A percentile compares a stretch with the other conserved stretches of the same genome.
Conservation (phyloP, 2,113 vertebrate genomes). For the Pipra filicauda region DNA sequence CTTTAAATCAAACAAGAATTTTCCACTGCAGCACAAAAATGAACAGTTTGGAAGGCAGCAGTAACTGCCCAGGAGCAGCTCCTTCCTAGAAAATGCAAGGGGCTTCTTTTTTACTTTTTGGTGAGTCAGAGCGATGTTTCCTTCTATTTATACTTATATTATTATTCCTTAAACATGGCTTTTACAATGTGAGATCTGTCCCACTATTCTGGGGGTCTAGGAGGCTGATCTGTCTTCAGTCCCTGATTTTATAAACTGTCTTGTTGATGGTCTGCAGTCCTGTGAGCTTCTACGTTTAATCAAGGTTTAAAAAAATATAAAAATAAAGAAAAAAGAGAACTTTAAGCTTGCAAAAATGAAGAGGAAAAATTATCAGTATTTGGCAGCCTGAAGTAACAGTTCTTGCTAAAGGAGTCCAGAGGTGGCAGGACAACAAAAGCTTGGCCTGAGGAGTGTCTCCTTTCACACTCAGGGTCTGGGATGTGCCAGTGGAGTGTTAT, state of each 20-base stretch:
- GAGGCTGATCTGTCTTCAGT: neutral
- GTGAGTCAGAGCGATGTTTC: neutral
- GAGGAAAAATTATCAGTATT: neutral
- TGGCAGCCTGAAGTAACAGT: neutral
- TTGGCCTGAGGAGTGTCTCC: neutral
- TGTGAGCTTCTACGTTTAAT: neutral
- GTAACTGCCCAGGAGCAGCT: neutral
- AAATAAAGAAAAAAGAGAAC: neutral
- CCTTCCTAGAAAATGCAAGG: neutral
- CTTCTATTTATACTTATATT: neutral
- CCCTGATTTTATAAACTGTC: neutral
- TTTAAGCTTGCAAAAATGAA: neutral
- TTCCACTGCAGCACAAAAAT: neutral
- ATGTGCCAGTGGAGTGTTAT: neutral
- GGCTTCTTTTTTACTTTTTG: neutral
- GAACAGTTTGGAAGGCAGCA: neutral
- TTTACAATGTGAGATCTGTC: neutral
- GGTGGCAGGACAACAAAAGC: neutral
- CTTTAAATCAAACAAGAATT: constrained; percentile 6
- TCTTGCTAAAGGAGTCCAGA: neutral
- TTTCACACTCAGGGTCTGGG: neutral
- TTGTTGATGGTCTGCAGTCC: neutral
- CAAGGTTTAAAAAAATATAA: neutral
- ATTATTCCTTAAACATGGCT: neutral
- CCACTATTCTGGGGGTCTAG: rapidly evolving